A percentile compares a stretch with the other conserved stretches of the same genome.
phyloP scores from a whole-genome alignment of 1,140 invertebrate genomes.

The Rhagoletis pomonella region DNA sequence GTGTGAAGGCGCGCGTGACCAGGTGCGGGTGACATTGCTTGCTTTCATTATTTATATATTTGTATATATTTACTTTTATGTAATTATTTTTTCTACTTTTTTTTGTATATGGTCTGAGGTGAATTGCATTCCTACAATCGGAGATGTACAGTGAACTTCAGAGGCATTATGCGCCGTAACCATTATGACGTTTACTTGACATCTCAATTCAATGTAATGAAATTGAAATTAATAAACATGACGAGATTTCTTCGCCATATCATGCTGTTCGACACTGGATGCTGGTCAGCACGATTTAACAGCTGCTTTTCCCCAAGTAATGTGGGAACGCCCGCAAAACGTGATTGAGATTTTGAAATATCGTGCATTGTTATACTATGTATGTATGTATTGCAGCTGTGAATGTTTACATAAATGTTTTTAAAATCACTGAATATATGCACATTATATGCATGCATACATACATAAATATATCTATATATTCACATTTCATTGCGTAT shows the following conservation, averaged over 20 bases:
- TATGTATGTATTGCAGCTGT: not conserved
- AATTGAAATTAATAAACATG: conserved; percentile 1
- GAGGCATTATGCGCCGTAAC: not conserved
- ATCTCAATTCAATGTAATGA: conserved; percentile 10
- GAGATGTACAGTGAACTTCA: conserved; percentile 2
- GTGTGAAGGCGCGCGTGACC: conserved; percentile 29
- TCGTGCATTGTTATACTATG: not conserved
- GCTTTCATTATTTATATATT: conserved; percentile 36
- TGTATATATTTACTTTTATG: not conserved
- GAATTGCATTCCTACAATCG: not conserved
- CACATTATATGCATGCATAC: too few relatives aligned
- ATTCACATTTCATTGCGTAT: too few relatives aligned
- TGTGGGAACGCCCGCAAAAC: not conserved
- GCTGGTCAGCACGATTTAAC: too few relatives aligned
- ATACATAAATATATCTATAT: too few relatives aligned
- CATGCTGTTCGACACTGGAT: too few relatives aligned
- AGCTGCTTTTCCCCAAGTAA: too few relatives aligned
- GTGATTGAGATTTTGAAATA: not conserved
- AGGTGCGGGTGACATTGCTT: conserved; percentile 23
- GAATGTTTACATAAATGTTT: too few relatives aligned
- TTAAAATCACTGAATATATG: too few relatives aligned
- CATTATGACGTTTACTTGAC: conserved; percentile 31
- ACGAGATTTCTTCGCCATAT: not conserved
- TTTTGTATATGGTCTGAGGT: not conserved
- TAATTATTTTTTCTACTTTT: not conserved